Percentiles rank a stretch among this genome's conserved stretches.
Conservation (phyloP, 2,888 invertebrate genomes). For the Crematogaster levior region DNA sequence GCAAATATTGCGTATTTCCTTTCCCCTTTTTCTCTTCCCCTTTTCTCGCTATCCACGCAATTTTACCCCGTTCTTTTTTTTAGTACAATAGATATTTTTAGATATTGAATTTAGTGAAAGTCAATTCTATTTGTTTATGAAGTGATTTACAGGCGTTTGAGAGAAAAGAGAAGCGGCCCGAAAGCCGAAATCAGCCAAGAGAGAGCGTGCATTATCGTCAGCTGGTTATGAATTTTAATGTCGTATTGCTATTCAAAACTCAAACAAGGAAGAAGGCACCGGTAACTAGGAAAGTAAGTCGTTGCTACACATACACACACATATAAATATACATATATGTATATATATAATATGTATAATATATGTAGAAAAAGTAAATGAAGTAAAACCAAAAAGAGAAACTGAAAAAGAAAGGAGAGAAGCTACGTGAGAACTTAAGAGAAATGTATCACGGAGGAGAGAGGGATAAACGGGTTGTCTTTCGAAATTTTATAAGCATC, state of each 20-base stretch:
- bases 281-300: conserved; percentile 41
- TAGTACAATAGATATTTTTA: not conserved
- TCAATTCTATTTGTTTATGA: conserved; percentile 10
- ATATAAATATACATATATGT: not conserved
- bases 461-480: conserved; percentile 39
- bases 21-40: conserved; percentile 28
- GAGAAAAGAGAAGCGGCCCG: conserved; percentile 66
- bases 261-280: conserved; percentile 57
- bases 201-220: conserved; percentile 69
- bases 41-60: conserved; percentile 15
- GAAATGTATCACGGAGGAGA: conserved; percentile 2
- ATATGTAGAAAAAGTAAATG: conserved; percentile 45
- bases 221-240: conserved; percentile 57
- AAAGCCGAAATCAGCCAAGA: conserved; percentile 52
- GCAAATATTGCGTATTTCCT: conserved; percentile 2
- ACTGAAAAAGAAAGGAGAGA: conserved; percentile 57
- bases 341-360: too few relatives aligned
- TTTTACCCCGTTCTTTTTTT: conserved; percentile 15
- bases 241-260: conserved; percentile 57
- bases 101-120: conserved; percentile 23
- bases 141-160: conserved; percentile 58
- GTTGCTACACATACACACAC: conserved; percentile 5
- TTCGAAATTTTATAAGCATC: conserved; percentile 16
- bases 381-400: conserved; percentile 49
- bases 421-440: conserved; percentile 47